A percentile compares a stretch with the other conserved stretches of the same genome.
phyloP scores from a whole-genome alignment of 2,888 invertebrate species.

The Synanthedon myopaeformis region DNA sequence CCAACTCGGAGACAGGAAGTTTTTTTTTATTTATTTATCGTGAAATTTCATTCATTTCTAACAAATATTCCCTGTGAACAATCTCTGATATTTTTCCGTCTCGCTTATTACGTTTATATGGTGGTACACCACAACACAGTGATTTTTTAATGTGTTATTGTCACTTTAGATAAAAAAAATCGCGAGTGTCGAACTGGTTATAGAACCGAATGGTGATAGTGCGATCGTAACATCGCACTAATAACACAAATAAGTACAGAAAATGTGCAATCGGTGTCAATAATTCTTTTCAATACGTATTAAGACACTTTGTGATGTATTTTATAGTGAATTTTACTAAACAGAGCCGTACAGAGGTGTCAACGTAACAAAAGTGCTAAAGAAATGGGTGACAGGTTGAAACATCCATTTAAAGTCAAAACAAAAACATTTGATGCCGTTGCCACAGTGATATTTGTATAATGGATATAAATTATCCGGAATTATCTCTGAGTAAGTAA shows the following conservation, averaged over 20 bases:
- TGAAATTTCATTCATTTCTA: neutral
- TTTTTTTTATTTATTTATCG: neutral
- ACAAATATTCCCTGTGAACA: neutral
- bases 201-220: constrained; percentile 17
- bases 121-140: neutral
- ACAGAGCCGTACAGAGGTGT: constrained; percentile 3
- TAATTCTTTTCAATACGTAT: constrained; percentile 3
- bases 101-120: neutral
- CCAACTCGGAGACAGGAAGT: neutral
- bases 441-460: constrained; percentile 24
- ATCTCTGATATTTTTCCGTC: neutral
- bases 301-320: neutral
- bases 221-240: constrained; percentile 22
- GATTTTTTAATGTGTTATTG: constrained; percentile 1
- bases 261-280: constrained; percentile 38
- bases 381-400: constrained; percentile 64
- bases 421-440: constrained; percentile 28
- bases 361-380: constrained; percentile 25
- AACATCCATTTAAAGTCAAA: constrained; percentile 60
- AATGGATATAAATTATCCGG: constrained; percentile 53
- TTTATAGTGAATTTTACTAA: neutral
- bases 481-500: constrained; percentile 56
- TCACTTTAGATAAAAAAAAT: constrained; percentile 10
- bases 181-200: constrained; percentile 18
- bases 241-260: constrained; percentile 30